Evolutionary conservation across 2,797 vertebrate species (phyloP).

Genomic region (Microcaecilia unicolor): DNA sequence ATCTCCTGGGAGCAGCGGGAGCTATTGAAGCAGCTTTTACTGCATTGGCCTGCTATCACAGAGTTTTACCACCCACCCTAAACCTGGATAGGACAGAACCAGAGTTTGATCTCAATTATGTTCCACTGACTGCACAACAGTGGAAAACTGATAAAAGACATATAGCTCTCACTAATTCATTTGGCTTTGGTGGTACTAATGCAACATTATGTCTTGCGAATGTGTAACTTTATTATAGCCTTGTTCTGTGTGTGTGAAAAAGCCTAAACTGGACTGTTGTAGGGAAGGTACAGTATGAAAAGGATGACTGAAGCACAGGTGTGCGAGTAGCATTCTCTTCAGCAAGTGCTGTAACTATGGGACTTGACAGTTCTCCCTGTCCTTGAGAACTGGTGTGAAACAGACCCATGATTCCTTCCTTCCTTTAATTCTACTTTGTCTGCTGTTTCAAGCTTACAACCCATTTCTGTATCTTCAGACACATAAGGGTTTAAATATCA

Average conservation of each 20-base stretch:
- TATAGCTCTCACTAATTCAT: conserved; percentile 86
- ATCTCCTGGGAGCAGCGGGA: conserved; percentile 87
- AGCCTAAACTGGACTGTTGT: too few relatives aligned
- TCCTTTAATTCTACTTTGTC: too few relatives aligned
- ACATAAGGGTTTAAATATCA: too few relatives aligned
- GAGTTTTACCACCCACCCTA: conserved; percentile 79
- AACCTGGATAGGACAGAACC: conserved; percentile 81
- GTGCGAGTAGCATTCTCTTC: too few relatives aligned
- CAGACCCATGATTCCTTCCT: too few relatives aligned
- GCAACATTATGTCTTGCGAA: conserved; percentile 78
- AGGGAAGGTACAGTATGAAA: too few relatives aligned
- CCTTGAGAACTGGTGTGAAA: too few relatives aligned
- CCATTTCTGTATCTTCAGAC: too few relatives aligned
- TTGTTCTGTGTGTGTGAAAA: not conserved
- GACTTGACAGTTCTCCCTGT: too few relatives aligned
- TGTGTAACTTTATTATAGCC: conserved; percentile 14
- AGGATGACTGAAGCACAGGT: too few relatives aligned
- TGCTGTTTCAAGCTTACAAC: too few relatives aligned
- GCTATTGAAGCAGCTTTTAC: conserved; percentile 87
- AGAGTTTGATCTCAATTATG: conserved; percentile 85
- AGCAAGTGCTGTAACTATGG: too few relatives aligned
- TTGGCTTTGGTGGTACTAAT: conserved; percentile 94
- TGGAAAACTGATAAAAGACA: conserved; percentile 62
- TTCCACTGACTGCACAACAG: conserved; percentile 69
- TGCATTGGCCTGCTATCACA: conserved; percentile 75